Evolutionary conservation across 53 echinoderm and acorn worm species (phyloP).

Genomic region (Glandiceps talaboti): DNA sequence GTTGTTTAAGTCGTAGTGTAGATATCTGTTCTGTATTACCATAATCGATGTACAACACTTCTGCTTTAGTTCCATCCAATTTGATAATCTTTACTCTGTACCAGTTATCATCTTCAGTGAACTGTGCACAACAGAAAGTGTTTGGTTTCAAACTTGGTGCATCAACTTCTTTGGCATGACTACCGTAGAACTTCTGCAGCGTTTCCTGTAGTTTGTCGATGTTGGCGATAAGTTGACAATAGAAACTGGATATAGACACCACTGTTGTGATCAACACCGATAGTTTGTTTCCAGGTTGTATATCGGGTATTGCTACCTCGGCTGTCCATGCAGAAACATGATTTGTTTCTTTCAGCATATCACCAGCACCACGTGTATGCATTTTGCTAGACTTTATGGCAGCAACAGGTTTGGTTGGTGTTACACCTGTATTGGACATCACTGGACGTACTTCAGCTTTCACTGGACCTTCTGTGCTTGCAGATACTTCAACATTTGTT

Average conservation of each 20-base stretch:
- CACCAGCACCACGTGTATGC: neutral
- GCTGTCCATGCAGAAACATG: neutral
- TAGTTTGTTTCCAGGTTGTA: neutral
- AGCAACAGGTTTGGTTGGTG: neutral
- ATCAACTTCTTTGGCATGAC: conserved; percentile 9
- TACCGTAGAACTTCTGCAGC: conserved; percentile 41
- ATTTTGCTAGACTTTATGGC: neutral
- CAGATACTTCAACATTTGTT: neutral
- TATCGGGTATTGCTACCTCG: neutral
- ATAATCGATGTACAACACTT: conserved; percentile 76
- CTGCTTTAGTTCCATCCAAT: conserved; percentile 17
- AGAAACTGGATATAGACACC: conserved; percentile 31
- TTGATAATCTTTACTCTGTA: conserved; percentile 63
- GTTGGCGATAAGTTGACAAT: conserved; percentile 66
- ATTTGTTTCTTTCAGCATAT: neutral
- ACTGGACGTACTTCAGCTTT: too few species aligned
- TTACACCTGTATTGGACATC: too few species aligned
- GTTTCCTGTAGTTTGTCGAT: conserved; percentile 59
- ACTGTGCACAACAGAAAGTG: conserved; percentile 59
- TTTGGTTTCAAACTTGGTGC: conserved; percentile 12
- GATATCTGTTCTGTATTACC: conserved; percentile 60
- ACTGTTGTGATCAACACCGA: conserved; percentile 44
- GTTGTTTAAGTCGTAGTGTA: conserved; percentile 28
- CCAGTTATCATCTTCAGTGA: conserved; percentile 79
- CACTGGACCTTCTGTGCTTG: too few species aligned